Percentiles rank a stretch among this genome's conserved stretches.
Evolutionary conservation across 35 echinoderm and acorn worm species (phyloP).

Genomic region (Holothuria glaberrima): DNA sequence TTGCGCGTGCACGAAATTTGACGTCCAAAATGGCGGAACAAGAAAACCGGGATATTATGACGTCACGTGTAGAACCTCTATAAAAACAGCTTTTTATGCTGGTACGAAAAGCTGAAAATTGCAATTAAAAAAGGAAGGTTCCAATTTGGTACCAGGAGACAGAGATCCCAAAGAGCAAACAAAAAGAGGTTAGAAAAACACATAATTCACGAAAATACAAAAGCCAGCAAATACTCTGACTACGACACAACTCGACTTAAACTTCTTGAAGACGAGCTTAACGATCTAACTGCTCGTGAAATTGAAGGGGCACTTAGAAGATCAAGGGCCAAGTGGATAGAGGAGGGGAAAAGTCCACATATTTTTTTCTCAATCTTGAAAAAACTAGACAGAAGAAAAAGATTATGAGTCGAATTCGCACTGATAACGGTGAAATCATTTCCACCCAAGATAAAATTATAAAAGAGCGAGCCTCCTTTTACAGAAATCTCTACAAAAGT

Average conservation of each 20-base stretch:
- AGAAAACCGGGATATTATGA: too few relatives aligned
- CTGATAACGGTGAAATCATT: neutral
- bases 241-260: constrained; percentile 14
- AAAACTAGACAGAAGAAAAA: constrained; percentile 40
- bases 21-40: too few relatives aligned
- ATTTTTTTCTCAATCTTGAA: constrained; percentile 48
- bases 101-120: constrained; percentile 14
- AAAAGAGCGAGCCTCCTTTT: neutral
- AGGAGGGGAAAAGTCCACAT: constrained; percentile 45
- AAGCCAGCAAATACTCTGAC: constrained; percentile 36
- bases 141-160: neutral
- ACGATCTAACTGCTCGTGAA: neutral
- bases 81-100: neutral
- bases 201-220: constrained; percentile 5
- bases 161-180: neutral
- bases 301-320: constrained; percentile 9
- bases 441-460: neutral
- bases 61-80: too few relatives aligned
- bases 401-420: neutral
- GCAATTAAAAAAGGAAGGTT: neutral
- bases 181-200: neutral
- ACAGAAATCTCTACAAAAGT: neutral
- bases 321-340: too few relatives aligned
- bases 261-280: neutral
- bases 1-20: too few relatives aligned